A percentile compares a stretch with the other conserved stretches of the same genome.
phyloP scores from a whole-genome alignment of 2,797 vertebrate genomes.

The Furcifer pardalis region DNA sequence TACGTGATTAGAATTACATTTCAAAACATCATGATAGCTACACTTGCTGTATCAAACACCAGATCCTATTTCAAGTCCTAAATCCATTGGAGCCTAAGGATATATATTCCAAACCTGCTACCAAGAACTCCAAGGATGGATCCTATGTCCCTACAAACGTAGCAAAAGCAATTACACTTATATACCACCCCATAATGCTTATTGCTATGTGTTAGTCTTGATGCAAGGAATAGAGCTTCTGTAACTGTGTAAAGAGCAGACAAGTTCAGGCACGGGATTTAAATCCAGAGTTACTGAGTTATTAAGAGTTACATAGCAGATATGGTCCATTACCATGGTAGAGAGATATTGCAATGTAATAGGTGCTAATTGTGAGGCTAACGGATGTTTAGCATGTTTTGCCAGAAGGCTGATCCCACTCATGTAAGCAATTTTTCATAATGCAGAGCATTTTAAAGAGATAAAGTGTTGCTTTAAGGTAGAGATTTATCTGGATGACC shows the following conservation, averaged over 20 bases:
- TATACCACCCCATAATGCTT: too few relatives aligned
- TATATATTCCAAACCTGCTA: neutral
- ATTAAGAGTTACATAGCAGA: neutral
- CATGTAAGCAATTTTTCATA: neutral
- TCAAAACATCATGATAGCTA: too few relatives aligned
- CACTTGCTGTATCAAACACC: too few relatives aligned
- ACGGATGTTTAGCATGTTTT: slow-evolving; percentile 1
- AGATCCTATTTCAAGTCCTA: neutral
- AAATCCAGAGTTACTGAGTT: neutral
- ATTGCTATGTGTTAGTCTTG: too few relatives aligned
- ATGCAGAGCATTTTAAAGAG: neutral
- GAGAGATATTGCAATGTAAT: neutral
- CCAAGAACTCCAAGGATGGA: neutral
- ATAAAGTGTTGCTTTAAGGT: neutral
- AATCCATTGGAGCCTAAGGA: neutral
- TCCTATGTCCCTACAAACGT: neutral
- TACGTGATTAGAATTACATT: too few relatives aligned
- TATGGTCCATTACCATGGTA: neutral
- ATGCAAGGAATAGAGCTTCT: neutral
- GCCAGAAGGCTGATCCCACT: neutral
- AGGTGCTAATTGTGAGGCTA: neutral
- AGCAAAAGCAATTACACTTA: too few relatives aligned
- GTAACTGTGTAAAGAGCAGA: neutral
- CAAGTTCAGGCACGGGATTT: neutral
- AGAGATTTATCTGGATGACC: neutral